Evolutionary conservation across 2,797 vertebrate species (phyloP), one percentile per base, ranked within the genome.

Genomic region (Phataginus tetradactyla): DNA sequence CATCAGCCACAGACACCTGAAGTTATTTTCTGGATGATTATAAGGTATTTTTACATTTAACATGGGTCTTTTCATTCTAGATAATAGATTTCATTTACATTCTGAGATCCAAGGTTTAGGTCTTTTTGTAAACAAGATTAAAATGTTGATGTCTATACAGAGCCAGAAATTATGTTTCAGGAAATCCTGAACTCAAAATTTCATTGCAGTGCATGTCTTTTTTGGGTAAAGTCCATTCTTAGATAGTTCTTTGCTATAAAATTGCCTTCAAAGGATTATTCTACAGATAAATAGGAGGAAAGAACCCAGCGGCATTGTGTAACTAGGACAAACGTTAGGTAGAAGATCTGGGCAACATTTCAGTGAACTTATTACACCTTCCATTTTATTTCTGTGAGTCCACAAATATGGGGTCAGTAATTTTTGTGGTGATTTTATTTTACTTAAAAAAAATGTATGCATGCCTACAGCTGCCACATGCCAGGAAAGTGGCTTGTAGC

Each of bases 11-110:
- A 32, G 80, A 72, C 39, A 74, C 37, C 61, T 94, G n/a, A 39
- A 88, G 34, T 85, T 74, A 80, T 93, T 96, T 94, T 93, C 90
- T 86, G 83, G 25, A 59, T 42, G n/a, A 90, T 49, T 90, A 14
- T 78, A 61, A 72, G 17, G 12, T 63, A 32, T 55, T 94, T 93
- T 80, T 61, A 37, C 51, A 55, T 55, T 91, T 32, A 10, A 89
- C 49, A 4, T 51, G 21, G 13, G 86, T 55, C 75, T 90, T 94
- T 94, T 89, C 37, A 61, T 69, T 78, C 66, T 68, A 63, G 57
- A 69, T 29, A 37, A 18, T 57, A 92, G 42, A 78, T 92, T 86
- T 90, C 64, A 77, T 63, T 84, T 72, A 77, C 27, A 68, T 90
- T 89, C 39, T 91, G 69, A 78, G 37, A 94, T 37, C 49, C 68